A percentile compares a stretch with the other conserved stretches of the same genome.
Evolutionary conservation across 1,140 invertebrate genomes (phyloP).

Genomic region (Bombus waltoni): DNA sequence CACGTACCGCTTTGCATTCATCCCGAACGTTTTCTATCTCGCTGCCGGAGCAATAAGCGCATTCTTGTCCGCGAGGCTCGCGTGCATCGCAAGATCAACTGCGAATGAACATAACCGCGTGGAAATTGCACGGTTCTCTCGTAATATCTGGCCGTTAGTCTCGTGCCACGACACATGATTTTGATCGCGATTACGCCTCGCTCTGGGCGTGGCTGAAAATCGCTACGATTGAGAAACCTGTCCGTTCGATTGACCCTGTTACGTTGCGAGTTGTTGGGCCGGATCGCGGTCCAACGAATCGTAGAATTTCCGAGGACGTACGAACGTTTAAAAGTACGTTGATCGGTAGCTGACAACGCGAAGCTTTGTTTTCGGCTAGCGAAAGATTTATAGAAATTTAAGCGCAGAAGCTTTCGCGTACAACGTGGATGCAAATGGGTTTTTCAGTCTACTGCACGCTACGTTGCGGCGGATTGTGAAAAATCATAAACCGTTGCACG

Average conservation of each 20-base stretch:
- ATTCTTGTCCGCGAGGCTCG: conserved; percentile 16
- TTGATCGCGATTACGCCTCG: not conserved
- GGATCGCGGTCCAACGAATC: no score
- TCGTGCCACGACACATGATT: not conserved
- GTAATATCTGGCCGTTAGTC: conserved; percentile 5
- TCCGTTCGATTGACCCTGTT: not conserved
- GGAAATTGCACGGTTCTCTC: conserved; percentile 22
- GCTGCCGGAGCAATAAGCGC: conserved; percentile 19
- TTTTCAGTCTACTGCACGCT: no score
- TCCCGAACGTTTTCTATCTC: not conserved
- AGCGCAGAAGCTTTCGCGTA: no score
- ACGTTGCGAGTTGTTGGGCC: not conserved
- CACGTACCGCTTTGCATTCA: conserved; percentile 25
- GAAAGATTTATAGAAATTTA: no score
- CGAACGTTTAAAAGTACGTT: no score
- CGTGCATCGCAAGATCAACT: conserved; percentile 18
- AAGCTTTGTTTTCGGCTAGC: no score
- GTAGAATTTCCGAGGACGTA: no score
- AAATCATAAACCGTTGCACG: no score
- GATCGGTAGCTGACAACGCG: no score
- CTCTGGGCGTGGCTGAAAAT: not conserved
- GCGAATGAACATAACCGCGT: conserved; percentile 30
- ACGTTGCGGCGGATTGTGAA: no score
- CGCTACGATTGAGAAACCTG: not conserved
- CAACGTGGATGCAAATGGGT: no score